Percentiles rank a stretch among this genome's conserved stretches.
Evolutionary conservation across 2,888 invertebrate species (phyloP).

Genomic region (Nycteola revayana): DNA sequence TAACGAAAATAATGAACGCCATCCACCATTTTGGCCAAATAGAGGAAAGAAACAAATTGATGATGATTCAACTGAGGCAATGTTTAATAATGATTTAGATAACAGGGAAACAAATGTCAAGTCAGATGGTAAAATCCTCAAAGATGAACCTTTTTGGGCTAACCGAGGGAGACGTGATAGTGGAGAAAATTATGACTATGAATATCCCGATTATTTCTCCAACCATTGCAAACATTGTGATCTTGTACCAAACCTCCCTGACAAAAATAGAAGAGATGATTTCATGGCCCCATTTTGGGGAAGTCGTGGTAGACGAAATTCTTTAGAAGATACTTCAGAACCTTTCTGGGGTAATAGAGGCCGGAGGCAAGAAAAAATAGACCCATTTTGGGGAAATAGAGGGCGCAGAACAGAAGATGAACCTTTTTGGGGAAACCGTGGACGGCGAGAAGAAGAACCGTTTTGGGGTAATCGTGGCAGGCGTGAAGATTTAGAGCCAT

Average conservation of each 20-base stretch:
- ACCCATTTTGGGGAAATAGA: conserved; percentile 58
- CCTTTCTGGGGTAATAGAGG: conserved; percentile 62
- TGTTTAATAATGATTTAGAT: conserved; percentile 28
- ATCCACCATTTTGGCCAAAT: conserved; percentile 50
- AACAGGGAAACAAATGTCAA: conserved; percentile 31
- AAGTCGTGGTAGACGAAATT: conserved; percentile 26
- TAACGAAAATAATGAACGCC: conserved; percentile 37
- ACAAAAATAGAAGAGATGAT: conserved; percentile 43
- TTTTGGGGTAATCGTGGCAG: conserved; percentile 77
- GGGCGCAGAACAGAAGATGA: conserved; percentile 39
- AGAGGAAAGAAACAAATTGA: conserved; percentile 44
- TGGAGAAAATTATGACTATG: conserved; percentile 39
- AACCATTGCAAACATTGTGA: conserved; percentile 38
- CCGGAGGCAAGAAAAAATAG: conserved; percentile 41
- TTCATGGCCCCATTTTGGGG: conserved; percentile 40
- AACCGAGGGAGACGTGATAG: conserved; percentile 59
- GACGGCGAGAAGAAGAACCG: conserved; percentile 58
- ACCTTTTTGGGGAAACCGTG: conserved; percentile 60
- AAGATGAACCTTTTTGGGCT: conserved; percentile 70
- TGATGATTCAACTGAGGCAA: conserved; percentile 11
- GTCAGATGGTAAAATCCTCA: conserved; percentile 33
- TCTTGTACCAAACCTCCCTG: conserved; percentile 12
- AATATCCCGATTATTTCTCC: conserved; percentile 31
- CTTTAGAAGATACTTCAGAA: conserved; percentile 23
- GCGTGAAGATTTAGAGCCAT: conserved; percentile 48